Base-by-base conservation (phyloP, 1,140 invertebrate genomes). In the Trichonephila clavipes region DNA sequence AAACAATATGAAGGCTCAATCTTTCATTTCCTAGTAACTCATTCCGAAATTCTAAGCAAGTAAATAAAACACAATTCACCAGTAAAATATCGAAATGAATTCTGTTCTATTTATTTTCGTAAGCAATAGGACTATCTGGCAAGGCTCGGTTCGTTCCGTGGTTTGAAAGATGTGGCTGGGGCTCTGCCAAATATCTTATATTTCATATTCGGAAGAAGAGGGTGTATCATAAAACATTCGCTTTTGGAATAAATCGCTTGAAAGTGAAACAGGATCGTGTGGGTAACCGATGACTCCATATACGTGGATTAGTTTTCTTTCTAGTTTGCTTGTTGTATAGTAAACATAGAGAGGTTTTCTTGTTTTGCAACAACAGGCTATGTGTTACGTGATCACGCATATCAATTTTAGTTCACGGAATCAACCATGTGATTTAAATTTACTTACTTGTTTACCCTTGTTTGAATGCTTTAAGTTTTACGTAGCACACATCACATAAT, bases 1-100 rank as follows among this genome's bases (percentile, higher is more conserved):
- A 59, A 83, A 51, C 82, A 59, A 59, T 58, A 51, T 83, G 82
- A 83, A 83, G 82, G 82, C 82, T 83, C 82, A 83, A 83, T 83
- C 51, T 83, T 83, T 83, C 82, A n/a, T 44, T 58, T 28, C 40
- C 2, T 0, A 14, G 44, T 59, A 59, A 83, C 44, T 83, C 82
- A 83, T 83, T 83, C 82, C 19, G 21, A 58, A 51, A 83, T 83
- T 58, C 82, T 24, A 24, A 77, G 72, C 19, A 58, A 83, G 19
- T 83, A 83, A 58, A 83, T 83, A 83, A 83, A 83, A 44, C 82
- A 14, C 40, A 51, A 28, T 58, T 51, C 82, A 28, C n/a, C 44
- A 51, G 19, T 58, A 83, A 59, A 59, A 59, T 83, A 83, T 51
- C 82, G 82, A 59, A 83, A 83, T 51, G 51, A 51, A 51, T 83